Conservation (phyloP, 1,140 invertebrate species). For the Heliconius congener region DNA sequence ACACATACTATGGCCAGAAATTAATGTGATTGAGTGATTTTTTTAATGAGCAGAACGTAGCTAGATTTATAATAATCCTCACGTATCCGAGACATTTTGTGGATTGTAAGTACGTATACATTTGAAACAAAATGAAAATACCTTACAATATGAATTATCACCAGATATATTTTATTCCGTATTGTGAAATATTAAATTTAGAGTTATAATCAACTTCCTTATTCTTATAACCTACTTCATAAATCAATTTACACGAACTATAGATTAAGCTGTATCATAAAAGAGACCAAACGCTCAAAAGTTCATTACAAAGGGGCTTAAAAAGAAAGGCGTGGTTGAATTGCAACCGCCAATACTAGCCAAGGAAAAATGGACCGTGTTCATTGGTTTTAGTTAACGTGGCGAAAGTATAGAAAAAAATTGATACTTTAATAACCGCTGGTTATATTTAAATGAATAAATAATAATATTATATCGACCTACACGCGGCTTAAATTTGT, state of each 20-base stretch:
- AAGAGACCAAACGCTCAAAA: background rate
- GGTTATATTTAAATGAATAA: background rate
- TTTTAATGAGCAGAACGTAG: too few species aligned
- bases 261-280: background rate
- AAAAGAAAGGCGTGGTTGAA: background rate
- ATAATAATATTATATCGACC: background rate
- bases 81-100: too few species aligned
- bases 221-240: background rate
- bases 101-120: too few species aligned
- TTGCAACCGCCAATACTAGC: conserved; percentile 4
- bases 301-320: background rate
- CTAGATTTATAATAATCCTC: too few species aligned
- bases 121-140: too few species aligned
- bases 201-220: too few species aligned
- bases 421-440: background rate
- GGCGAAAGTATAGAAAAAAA: background rate
- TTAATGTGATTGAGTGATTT: too few species aligned
- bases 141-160: too few species aligned
- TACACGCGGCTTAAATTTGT: too few species aligned
- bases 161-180: too few species aligned
- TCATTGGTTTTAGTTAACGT: conserved; percentile 1
- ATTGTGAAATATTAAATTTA: too few species aligned
- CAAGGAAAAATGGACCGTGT: background rate
- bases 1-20: too few species aligned
- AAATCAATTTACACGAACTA: background rate